Percentiles rank a stretch among this genome's conserved stretches.
phyloP scores from a whole-genome alignment of 2,797 vertebrate species.

The Setipinna tenuifilis region DNA sequence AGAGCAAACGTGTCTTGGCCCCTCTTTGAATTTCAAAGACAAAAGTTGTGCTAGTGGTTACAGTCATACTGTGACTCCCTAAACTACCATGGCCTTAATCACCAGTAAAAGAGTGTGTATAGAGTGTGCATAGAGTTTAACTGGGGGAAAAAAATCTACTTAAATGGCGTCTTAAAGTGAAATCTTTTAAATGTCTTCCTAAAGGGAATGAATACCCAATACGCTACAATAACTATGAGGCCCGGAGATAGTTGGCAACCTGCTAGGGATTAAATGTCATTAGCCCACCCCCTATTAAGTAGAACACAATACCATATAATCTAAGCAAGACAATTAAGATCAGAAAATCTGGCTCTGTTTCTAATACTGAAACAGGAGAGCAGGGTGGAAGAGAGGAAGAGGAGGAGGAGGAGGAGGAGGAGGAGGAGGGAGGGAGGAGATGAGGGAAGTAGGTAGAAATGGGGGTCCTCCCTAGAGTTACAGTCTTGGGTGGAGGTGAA shows the following conservation, averaged over 20 bases:
- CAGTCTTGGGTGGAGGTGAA: too few relatives aligned
- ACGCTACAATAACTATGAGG: not conserved
- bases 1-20: too few relatives aligned
- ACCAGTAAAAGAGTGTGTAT: not conserved
- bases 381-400: not conserved
- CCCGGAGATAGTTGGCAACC: not conserved
- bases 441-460: too few relatives aligned
- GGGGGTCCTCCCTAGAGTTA: too few relatives aligned
- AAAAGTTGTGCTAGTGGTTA: not conserved
- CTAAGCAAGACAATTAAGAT: conserved; percentile 34
- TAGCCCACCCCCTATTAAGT: conserved; percentile 32
- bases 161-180: too few relatives aligned
- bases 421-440: too few relatives aligned
- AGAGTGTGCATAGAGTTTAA: too few relatives aligned
- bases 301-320: conserved; percentile 45
- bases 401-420: too few relatives aligned
- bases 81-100: not conserved
- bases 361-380: not conserved
- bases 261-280: conserved; percentile 18
- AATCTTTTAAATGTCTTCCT: too few relatives aligned
- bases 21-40: too few relatives aligned
- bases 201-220: not conserved
- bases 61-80: not conserved
- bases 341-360: not conserved
- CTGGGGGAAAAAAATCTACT: too few relatives aligned